Evolutionary conservation across 2,888 invertebrate genomes (phyloP), one percentile per base, ranked within the genome.

Genomic region (Stenolophus ochropezus): DNA sequence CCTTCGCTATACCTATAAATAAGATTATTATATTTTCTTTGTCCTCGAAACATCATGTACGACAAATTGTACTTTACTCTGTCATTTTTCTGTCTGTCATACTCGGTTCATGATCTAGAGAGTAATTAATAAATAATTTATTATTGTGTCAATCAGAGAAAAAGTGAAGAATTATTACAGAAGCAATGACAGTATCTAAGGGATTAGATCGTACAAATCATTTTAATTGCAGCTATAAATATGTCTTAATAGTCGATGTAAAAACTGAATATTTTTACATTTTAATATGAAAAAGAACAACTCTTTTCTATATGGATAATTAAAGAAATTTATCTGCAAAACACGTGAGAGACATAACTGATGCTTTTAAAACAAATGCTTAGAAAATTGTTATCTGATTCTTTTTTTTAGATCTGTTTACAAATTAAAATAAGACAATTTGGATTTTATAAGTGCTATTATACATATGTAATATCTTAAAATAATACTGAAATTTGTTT

Each of bases 11-110:
- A 58, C 56, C 42, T 77, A 58, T 53, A 75, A 47, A 51, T 51
- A 27, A 25, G 27, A 75, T 51, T 75, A 51, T 49, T 27, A 20
- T 2, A 33, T 77, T 56, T 58, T 77, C 33, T 77, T 77, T 33
- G 58, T 18, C 4, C 14, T 58, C n/a, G 18, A 25, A 77, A 75
- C 75, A 58, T 77, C 33, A 58, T 47, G 49, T 73, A 47, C 20
- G 76, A 77, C 76, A 77, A 77, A 77, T 77, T 77, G 61, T 77
- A 61, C 21, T 8, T 61, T 61, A 25, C 23, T 56, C 20, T 23
- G 61, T 61, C 61, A 25, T 58, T 23, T 58, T n/a, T 58, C 21
- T 58, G 23, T n/a, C 58, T 58, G 56, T 56, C 58, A 61, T 61
- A n/a, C n/a, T 23, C 25, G 23, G 14, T 23, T 61, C 61, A 61